These are phyloP conservation scores for Pheosia gnoma DNA, from an alignment of 2,888 invertebrate genomes.

Conservation along the genomic window DNA sequence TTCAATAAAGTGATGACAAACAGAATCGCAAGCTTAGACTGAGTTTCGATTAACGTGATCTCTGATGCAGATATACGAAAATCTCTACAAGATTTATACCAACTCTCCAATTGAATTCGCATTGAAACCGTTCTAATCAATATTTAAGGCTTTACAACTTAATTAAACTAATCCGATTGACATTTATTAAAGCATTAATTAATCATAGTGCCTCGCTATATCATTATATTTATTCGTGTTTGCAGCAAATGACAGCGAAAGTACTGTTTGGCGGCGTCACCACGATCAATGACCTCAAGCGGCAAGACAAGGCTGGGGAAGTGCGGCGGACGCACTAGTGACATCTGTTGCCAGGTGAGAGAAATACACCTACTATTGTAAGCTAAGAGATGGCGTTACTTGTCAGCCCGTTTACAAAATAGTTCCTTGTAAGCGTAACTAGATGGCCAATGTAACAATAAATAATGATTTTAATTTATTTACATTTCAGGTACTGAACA, in stretches of 20 bases:
- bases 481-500: constrained; percentile 58
- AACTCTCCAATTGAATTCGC: no score
- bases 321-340: constrained; percentile 83
- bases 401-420: not conserved
- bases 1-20: no score
- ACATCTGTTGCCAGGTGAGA: constrained; percentile 58
- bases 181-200: constrained; percentile 7
- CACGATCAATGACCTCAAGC: constrained; percentile 89
- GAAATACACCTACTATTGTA: constrained; percentile 16
- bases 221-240: constrained; percentile 23
- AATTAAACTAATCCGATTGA: constrained; percentile 6
- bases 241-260: constrained; percentile 88
- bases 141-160: constrained; percentile 1
- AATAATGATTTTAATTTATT: constrained; percentile 17
- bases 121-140: not conserved
- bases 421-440: not conserved
- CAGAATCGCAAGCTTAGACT: no score
- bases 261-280: constrained; percentile 89
- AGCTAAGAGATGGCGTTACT: constrained; percentile 37
- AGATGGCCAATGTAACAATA: constrained; percentile 40
- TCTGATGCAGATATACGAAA: no score
- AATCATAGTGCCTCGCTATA: not conserved
- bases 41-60: no score
- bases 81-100: no score
- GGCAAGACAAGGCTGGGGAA: constrained; percentile 87